Percentiles rank a stretch among this genome's conserved stretches.
These are phyloP conservation scores for Pharmacophagus antenor DNA, from an alignment of 2,888 invertebrate species.

Conservation along the genomic window DNA sequence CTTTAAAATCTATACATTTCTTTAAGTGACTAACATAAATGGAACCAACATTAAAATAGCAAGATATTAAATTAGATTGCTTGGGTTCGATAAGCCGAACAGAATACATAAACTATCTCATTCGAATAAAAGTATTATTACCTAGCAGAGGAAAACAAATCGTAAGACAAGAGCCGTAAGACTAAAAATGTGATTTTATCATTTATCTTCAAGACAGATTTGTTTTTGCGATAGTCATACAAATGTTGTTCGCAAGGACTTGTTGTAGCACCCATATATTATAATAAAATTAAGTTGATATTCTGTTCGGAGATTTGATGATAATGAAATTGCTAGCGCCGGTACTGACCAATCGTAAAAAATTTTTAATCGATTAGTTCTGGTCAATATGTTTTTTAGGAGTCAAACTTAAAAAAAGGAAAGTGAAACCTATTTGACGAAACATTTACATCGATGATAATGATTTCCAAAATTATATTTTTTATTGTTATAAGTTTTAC, in stretches of 20 bases:
- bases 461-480: no score
- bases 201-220: slow-evolving; percentile 43
- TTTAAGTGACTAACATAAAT: neutral
- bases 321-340: neutral
- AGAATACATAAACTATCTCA: slow-evolving; percentile 58
- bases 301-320: neutral
- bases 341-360: neutral
- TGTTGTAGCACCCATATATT: slow-evolving; percentile 8
- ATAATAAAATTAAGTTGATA: neutral
- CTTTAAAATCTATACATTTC: slow-evolving; percentile 46
- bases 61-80: slow-evolving; percentile 46
- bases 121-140: slow-evolving; percentile 13
- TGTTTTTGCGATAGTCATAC: slow-evolving; percentile 25
- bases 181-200: slow-evolving; percentile 46
- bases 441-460: no score
- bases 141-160: slow-evolving; percentile 45
- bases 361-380: neutral
- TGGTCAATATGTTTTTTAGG: neutral
- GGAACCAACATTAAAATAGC: slow-evolving; percentile 11
- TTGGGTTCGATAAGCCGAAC: slow-evolving; percentile 59
- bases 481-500: no score
- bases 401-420: no score
- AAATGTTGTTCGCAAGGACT: slow-evolving; percentile 20
- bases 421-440: no score
- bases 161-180: slow-evolving; percentile 49